phyloP scores from a whole-genome alignment of 2,797 vertebrate genomes.

The Malurus splendens region DNA sequence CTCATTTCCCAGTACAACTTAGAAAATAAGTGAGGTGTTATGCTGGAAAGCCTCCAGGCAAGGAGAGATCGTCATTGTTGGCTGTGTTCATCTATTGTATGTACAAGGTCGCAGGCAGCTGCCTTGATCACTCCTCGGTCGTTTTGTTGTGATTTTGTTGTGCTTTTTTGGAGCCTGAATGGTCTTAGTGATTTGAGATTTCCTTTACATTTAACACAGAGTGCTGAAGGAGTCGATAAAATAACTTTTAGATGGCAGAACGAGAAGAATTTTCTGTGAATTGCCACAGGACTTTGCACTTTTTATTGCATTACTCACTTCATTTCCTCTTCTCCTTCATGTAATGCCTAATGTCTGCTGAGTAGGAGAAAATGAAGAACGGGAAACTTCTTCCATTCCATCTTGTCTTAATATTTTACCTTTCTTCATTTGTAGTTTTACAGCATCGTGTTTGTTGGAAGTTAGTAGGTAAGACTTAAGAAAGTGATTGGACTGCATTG shows the following conservation, averaged over 20 bases:
- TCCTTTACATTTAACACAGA: not conserved
- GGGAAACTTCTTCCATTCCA: not conserved
- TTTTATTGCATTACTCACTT: conserved; percentile 11
- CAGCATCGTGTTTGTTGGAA: not conserved
- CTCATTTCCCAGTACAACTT: not conserved
- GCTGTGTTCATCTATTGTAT: not conserved
- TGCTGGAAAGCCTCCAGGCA: not conserved
- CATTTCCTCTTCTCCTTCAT: not conserved
- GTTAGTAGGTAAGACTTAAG: not conserved
- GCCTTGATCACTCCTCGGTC: not conserved
- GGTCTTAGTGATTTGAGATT: not conserved
- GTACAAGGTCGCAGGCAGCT: not conserved
- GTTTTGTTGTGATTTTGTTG: not conserved
- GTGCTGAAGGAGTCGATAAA: not conserved
- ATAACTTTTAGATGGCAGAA: not conserved
- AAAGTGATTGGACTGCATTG: not conserved
- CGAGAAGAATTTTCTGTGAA: not conserved
- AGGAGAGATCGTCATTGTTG: not conserved
- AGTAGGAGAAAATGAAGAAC: not conserved
- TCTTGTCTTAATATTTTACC: not conserved
- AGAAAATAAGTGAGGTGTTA: not conserved
- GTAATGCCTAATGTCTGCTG: not conserved
- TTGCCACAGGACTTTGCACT: not conserved
- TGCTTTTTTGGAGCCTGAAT: not conserved
- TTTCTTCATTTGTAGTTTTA: not conserved